Evolutionary conservation across 2,888 invertebrate species (phyloP), one percentile per base, ranked within the genome.

Genomic region (Lysandra coridon): DNA sequence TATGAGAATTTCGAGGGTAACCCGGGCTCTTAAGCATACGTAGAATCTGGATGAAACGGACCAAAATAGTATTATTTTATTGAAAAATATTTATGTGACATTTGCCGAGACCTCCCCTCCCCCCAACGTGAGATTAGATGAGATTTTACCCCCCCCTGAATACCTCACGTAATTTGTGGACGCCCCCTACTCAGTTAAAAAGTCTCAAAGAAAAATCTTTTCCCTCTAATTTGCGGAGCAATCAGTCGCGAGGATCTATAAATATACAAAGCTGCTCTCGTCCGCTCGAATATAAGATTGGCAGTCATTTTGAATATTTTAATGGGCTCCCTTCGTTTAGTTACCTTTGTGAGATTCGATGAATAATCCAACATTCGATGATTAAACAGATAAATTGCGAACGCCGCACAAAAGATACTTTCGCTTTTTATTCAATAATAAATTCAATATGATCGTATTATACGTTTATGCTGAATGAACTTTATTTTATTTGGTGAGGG

Each of bases 241-340:
- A 37, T 69, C 69, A 69, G 69, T 69, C 69, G 69, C 69, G 5
- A 69, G 69, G 69, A 69, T 69, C 69, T 37, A 69, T 37, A 69
- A 44, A 74, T 74, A 74, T 74, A 74, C 74, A 40, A 40, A 44
- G 44, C 74, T 73, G 37, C 62, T 78, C 69, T 44, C 73, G 4
- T 49, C 53, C 78, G 78, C 78, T 84, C 83, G 83, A 83, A 83
- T 86, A 86, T 87, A 86, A 85, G 84, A 87, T 85, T 84, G 83
- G 82, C 81, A 83, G 84, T 80, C 80, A 82, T 85, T 84, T 79
- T 87, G 86, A 87, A 87, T 87, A 86, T 86, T 87, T 87, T 83
- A 87, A 85, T 85, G 83, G 83, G 82, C 85, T 87, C 78, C 83
- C 83, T 84, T 81, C 85, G 83, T 83, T 86, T 87, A 84, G 82